Base-by-base conservation (phyloP, 1,140 invertebrate species). In the Ceratoteleas bidentatus region DNA sequence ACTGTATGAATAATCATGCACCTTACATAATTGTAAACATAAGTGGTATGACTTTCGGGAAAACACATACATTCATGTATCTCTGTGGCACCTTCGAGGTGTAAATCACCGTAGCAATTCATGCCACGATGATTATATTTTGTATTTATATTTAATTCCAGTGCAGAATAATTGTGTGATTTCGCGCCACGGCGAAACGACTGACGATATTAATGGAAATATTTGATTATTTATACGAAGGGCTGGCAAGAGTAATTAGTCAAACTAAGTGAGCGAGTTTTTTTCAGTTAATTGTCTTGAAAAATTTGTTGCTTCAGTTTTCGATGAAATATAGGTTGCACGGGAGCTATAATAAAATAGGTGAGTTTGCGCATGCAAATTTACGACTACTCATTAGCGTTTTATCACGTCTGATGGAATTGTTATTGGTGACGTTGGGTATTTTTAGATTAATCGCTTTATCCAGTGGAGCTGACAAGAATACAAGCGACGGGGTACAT, bases 91-190 rank as follows among this genome's bases (percentile, higher is more conserved):
- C 40, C 38, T 62, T 62, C 33, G 52, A 64, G 47, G 45, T 56
- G 64, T 54, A 65, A 54, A 54, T 65, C 50, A 65, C 11, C 43
- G 43, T 7, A 0, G 34, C 32, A 54, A 65, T 14, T 65, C 49
- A 65, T 49, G 50, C 36, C 6, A 53, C n/a, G 50, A 53, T 40
- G 50, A 65, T 65, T 65, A 65, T 43, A 54, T 54, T 65, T 65
- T 65, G 16, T 65, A 53, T 54, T 49, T 65, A 64, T 52, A 64
- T 64, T 38, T 64, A 64, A 64, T 64, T 36, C 57, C 43, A 15
- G 13, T 3, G 16, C 45, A 38, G 40, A 60, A 60, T 60, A 60
- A 60, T 60, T 60, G 15, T 6, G 24, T 10, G 57, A 60, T 60
- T 45, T 45, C 32, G 38, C 9, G 38, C 34, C 15, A 10, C 2